Evolutionary conservation across 2,113 vertebrate genomes (phyloP).

Genomic region (Gnathonemus echidnorhynchus): DNA sequence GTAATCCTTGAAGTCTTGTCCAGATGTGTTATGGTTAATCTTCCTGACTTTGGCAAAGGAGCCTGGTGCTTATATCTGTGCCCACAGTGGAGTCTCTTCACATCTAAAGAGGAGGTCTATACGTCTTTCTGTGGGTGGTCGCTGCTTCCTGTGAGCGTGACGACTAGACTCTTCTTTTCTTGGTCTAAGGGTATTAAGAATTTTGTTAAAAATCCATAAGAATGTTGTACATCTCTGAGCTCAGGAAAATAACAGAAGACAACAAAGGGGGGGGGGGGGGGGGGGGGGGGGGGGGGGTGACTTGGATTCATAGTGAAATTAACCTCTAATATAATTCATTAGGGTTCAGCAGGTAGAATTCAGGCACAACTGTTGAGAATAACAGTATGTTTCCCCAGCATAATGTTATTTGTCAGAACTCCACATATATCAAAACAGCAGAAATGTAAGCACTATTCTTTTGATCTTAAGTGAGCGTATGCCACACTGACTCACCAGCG

Average conservation of each 20-base stretch:
- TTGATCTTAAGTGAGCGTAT: neutral
- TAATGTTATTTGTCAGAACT: neutral
- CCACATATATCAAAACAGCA: neutral
- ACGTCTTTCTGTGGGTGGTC: neutral
- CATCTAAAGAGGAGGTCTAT: neutral
- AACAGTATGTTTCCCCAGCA: neutral
- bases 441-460: neutral
- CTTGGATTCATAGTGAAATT: neutral
- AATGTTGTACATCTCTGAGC: neutral
- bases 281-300: too few species aligned
- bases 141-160: neutral
- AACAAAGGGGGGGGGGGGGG: neutral
- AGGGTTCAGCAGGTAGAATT: neutral
- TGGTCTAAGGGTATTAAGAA: neutral
- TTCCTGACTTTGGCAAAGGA: neutral
- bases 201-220: neutral
- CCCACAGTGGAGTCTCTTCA: neutral
- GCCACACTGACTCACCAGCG: neutral
- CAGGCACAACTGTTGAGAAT: neutral
- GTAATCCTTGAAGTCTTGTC: neutral
- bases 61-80: neutral
- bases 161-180: neutral
- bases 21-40: neutral
- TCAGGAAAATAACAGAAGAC: neutral
- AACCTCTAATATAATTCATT: neutral